phyloP scores from a whole-genome alignment of 2,888 invertebrate genomes.

The Cistogaster globosa region DNA sequence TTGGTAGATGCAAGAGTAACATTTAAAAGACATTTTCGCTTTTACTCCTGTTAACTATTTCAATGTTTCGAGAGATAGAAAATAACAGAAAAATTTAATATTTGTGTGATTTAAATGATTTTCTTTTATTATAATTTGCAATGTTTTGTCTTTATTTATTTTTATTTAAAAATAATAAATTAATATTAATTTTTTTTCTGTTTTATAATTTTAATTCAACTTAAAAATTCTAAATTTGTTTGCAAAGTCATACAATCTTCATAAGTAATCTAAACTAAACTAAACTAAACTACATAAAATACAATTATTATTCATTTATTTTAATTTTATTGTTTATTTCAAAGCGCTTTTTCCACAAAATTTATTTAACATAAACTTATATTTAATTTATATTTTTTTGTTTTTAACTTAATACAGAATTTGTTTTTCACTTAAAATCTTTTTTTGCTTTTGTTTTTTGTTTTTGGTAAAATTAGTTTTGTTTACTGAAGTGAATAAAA shows the following conservation, averaged over 20 bases:
- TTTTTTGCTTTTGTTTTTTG: neutral
- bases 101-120: constrained; percentile 53
- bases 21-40: constrained; percentile 5
- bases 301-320: constrained; percentile 3
- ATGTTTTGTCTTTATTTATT: constrained; percentile 43
- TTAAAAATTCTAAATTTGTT: constrained; percentile 56
- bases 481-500: neutral
- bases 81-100: constrained; percentile 29
- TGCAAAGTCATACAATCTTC: constrained; percentile 66
- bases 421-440: neutral
- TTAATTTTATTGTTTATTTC: neutral
- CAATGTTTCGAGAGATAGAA: neutral
- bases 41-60: neutral
- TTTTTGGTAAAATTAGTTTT: neutral
- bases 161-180: constrained; percentile 53
- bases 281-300: constrained; percentile 69
- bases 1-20: neutral
- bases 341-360: constrained; percentile 9
- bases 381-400: neutral
- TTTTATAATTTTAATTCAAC: constrained; percentile 60
- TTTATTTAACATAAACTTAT: constrained; percentile 17
- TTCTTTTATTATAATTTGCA: constrained; percentile 59
- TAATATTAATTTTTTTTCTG: constrained; percentile 22
- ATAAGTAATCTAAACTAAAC: constrained; percentile 70
- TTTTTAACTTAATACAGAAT: constrained; percentile 23